Percentiles rank a stretch among this genome's conserved stretches.
phyloP scores from a whole-genome alignment of 2,113 vertebrate genomes.

The Gobiocypris rarus region DNA sequence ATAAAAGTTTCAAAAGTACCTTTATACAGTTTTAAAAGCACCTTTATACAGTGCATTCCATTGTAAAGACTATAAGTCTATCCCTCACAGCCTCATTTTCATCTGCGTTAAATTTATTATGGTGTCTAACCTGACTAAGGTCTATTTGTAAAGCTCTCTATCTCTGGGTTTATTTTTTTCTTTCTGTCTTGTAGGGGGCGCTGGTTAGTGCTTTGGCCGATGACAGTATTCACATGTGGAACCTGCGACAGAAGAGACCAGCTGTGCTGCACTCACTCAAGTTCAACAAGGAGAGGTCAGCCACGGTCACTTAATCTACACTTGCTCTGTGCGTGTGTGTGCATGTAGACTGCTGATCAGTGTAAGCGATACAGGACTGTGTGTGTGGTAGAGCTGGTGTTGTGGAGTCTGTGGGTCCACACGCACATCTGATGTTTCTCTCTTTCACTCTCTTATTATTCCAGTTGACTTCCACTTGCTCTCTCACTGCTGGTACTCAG shows the following conservation, averaged over 20 bases:
- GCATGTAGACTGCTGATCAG: neutral
- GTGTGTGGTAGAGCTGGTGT: conserved; percentile 12
- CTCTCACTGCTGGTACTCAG: conserved; percentile 14
- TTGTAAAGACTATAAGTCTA: too few relatives aligned
- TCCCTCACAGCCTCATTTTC: too few relatives aligned
- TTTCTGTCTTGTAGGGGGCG: conserved; percentile 81
- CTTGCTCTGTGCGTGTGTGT: conserved; percentile 15
- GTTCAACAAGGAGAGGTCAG: conserved; percentile 95
- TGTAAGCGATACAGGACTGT: neutral
- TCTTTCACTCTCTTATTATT: conserved; percentile 2
- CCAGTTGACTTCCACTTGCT: neutral
- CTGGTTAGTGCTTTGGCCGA: conserved; percentile 98
- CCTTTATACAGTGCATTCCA: too few relatives aligned
- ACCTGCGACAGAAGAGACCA: conserved; percentile 97
- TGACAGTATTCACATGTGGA: conserved; percentile 98
- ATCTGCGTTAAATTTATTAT: too few relatives aligned
- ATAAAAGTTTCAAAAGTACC: too few relatives aligned
- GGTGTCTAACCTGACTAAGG: too few relatives aligned
- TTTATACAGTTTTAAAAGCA: too few relatives aligned
- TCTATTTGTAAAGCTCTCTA: too few relatives aligned
- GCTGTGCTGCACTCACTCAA: conserved; percentile 97
- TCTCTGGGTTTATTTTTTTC: neutral
- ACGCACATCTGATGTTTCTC: conserved; percentile 16
- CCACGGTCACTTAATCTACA: conserved; percentile 1
- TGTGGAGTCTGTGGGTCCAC: neutral